Base-by-base conservation (phyloP, 2,113 vertebrate genomes). In the Aegypius monachus region DNA sequence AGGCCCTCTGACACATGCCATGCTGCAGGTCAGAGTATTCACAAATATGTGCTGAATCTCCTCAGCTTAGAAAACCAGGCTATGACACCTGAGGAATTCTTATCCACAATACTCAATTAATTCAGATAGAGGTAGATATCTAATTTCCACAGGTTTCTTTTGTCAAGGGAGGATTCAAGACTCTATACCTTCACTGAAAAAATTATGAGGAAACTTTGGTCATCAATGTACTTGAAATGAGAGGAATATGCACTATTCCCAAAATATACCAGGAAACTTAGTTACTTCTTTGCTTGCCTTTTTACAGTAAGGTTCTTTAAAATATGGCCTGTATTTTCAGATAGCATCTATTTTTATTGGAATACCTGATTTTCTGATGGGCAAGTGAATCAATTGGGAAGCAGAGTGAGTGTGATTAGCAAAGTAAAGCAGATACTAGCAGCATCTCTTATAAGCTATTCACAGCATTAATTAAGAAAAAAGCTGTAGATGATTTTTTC, bases 391-490 rank as follows among this genome's bases (percentile, higher is more conserved):
- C 91, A 90, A 36, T 10, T 71, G 53, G 36, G 50, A 91, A 93
- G 40, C 26, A 80, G 82, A 61, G 17, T 40, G 11, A 68, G 40
- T 53, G 27, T 81, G 59, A 59, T 56, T 52, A 92, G 36, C 43
- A 79, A 74, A 88, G 78, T 77, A 83, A 96, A 88, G 45, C 52
- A 91, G 53, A 75, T 84, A 83, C 50, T 71, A 88, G 15, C 63
- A 78, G 16, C 59, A 72, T 45, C 71, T 90, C 25, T 86, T 72
- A 40, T 23, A 79, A 94, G 42, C 45, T 81, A 15, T 66, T 93
- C 34, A 81, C 73, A 82, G 40, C 16, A 59, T 86, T 92, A 93
- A 97, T 96, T 96, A 86, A 92, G 77, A 92, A 68, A 72, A 92
- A 61, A 61, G 36, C 55, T 81, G 56, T 91, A 59, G 88, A 62